Conservation (phyloP, 2,888 invertebrate species). For the Geotrupes spiniger region DNA sequence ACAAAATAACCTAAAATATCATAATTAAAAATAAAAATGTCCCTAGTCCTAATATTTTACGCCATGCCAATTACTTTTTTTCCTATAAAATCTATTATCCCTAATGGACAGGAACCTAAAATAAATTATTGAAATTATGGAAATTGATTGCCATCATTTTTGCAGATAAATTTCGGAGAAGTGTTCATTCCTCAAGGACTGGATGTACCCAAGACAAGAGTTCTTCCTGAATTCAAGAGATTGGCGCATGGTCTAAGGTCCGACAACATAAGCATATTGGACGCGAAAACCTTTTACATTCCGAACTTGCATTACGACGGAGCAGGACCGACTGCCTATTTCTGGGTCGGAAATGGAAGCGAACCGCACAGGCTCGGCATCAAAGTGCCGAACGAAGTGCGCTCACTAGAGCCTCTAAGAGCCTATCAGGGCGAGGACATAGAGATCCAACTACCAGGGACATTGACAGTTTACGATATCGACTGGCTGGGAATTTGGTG, state of each 20-base stretch:
- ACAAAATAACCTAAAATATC: too few species aligned
- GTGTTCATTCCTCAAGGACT: conserved; percentile 75
- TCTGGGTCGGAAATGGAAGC: conserved; percentile 89
- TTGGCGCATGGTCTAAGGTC: conserved; percentile 86
- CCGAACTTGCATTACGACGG: conserved; percentile 92
- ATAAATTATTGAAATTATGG: too few species aligned
- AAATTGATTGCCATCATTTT: conserved; percentile 19
- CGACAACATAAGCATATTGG: conserved; percentile 86
- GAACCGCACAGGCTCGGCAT: conserved; percentile 78
- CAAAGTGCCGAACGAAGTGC: conserved; percentile 88
- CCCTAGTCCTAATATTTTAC: too few species aligned
- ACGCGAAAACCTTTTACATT: conserved; percentile 88
- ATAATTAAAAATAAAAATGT: too few species aligned
- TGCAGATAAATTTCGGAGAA: conserved; percentile 85
- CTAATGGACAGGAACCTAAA: too few species aligned
- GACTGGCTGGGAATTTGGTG: conserved; percentile 93
- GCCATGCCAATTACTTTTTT: too few species aligned
- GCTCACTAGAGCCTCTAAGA: conserved; percentile 74
- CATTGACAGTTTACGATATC: conserved; percentile 83
- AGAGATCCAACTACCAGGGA: conserved; percentile 82
- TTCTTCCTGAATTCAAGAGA: conserved; percentile 82
- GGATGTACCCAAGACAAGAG: conserved; percentile 76
- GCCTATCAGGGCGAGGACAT: conserved; percentile 91
- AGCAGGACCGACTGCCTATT: conserved; percentile 88
- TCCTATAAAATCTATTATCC: too few species aligned